These are phyloP conservation scores for Torymus aiolomorphi DNA, from an alignment of 2,888 invertebrate genomes.

Conservation along the genomic window DNA sequence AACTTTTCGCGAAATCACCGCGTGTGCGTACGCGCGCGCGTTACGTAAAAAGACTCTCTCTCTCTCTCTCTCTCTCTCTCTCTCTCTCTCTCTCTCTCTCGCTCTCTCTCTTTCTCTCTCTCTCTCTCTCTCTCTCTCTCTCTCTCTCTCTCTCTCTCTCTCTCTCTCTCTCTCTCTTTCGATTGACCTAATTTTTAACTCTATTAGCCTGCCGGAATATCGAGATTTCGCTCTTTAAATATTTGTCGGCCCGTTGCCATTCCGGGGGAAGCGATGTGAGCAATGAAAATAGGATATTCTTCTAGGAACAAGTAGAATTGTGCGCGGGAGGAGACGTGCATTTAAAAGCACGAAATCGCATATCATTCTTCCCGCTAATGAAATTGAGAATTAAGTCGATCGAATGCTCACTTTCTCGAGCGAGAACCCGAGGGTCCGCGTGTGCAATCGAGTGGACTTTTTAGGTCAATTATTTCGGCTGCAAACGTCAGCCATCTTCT, in stretches of 20 bases:
- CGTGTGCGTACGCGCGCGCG: not conserved
- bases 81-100: constrained; percentile 5
- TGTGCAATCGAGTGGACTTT: constrained; percentile 5
- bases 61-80: not conserved
- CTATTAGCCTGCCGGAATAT: constrained; percentile 14
- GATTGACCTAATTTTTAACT: constrained; percentile 50
- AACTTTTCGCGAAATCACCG: constrained; percentile 14
- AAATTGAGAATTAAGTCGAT: constrained; percentile 32
- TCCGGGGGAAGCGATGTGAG: no score
- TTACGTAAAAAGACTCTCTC: constrained; percentile 17
- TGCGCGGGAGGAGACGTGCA: no score
- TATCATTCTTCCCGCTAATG: constrained; percentile 1
- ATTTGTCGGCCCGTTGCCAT: not conserved
- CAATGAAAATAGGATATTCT: not conserved
- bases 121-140: no score
- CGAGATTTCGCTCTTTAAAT: constrained; percentile 14
- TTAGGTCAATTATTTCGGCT: constrained; percentile 19
- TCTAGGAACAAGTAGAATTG: not conserved
- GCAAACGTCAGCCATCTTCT: not conserved
- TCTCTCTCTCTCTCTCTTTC: not conserved
- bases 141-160: no score
- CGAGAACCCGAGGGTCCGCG: not conserved
- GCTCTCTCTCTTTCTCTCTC: no score
- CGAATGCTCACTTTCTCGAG: not conserved
- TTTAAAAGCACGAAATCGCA: no score